These are phyloP conservation scores for Tanypteryx hageni DNA, from an alignment of 2,888 invertebrate species.

Conservation along the genomic window DNA sequence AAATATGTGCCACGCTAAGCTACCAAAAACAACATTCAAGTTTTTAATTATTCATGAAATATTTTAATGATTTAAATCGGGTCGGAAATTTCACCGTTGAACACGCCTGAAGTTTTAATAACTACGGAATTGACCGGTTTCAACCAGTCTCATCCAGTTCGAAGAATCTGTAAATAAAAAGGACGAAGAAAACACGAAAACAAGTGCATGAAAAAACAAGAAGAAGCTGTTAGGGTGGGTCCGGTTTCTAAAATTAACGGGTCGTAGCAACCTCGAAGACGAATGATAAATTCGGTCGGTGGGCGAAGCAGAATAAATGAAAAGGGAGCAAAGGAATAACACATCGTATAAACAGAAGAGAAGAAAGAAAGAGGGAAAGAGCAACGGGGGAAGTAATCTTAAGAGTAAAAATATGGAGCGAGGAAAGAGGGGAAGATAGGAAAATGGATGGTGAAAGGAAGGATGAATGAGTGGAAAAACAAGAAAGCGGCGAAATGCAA, in stretches of 20 bases:
- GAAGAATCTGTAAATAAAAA: not conserved
- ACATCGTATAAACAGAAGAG: not conserved
- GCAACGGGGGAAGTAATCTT: too few species aligned
- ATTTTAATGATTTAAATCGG: not conserved
- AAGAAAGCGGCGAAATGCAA: not conserved
- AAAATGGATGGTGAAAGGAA: not conserved
- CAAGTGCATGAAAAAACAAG: not conserved
- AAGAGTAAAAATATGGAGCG: not conserved
- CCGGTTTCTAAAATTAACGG: constrained; percentile 11
- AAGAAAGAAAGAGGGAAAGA: not conserved
- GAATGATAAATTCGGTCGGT: not conserved
- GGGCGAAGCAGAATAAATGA: not conserved
- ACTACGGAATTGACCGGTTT: not conserved
- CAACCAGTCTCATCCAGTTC: not conserved
- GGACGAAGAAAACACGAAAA: not conserved
- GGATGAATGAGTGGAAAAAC: not conserved
- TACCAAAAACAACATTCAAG: not conserved
- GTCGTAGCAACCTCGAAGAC: not conserved
- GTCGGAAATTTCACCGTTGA: constrained; percentile 35
- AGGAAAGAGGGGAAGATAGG: not conserved
- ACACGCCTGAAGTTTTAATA: not conserved
- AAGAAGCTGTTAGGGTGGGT: not conserved
- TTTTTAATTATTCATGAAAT: not conserved
- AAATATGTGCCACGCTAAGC: too few species aligned
- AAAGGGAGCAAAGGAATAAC: not conserved